A percentile compares a stretch with the other conserved stretches of the same genome.
phyloP scores from a whole-genome alignment of 1,140 invertebrate genomes.

The Drosophila persimilis region DNA sequence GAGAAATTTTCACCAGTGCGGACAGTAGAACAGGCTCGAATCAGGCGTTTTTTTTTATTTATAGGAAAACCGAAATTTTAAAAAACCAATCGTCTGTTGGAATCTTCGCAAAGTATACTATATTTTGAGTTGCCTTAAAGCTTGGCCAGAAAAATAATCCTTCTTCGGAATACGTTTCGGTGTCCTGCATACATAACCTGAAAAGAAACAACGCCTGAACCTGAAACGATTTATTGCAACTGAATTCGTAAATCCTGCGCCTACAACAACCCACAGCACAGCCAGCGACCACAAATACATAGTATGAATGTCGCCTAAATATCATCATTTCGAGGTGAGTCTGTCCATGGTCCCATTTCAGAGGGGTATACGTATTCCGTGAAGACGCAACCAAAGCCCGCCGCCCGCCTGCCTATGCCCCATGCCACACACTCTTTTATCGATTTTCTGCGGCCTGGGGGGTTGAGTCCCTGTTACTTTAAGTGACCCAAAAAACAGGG shows the following conservation, averaged over 20 bases:
- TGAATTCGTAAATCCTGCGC: constrained; percentile 9
- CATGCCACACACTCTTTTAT: constrained; percentile 34
- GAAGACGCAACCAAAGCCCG: constrained; percentile 7
- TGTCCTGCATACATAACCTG: constrained; percentile 41
- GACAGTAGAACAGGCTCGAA: constrained; percentile 39
- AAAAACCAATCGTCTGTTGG: background rate
- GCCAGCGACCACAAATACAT: constrained; percentile 61
- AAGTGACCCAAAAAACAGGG: constrained; percentile 62
- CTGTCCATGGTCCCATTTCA: constrained; percentile 1
- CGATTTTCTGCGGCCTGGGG: constrained; percentile 52
- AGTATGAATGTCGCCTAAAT: constrained; percentile 89
- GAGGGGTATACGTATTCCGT: background rate
- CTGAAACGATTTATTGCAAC: constrained; percentile 30
- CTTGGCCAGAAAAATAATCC: background rate
- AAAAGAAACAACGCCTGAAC: constrained; percentile 9
- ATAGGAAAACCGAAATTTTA: constrained; percentile 7
- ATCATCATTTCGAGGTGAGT: constrained; percentile 89
- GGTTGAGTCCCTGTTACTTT: constrained; percentile 52
- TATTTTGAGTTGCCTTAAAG: constrained; percentile 14
- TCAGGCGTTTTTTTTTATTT: constrained; percentile 49
- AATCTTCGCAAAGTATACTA: too few species aligned
- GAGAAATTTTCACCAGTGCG: constrained; percentile 70
- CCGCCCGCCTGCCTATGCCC: constrained; percentile 1
- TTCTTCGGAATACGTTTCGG: constrained; percentile 12
- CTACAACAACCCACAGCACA: constrained; percentile 22